Percentiles rank a stretch among this genome's conserved stretches.
Conservation (phyloP, 2,113 vertebrate species). For the Vidua macroura region DNA sequence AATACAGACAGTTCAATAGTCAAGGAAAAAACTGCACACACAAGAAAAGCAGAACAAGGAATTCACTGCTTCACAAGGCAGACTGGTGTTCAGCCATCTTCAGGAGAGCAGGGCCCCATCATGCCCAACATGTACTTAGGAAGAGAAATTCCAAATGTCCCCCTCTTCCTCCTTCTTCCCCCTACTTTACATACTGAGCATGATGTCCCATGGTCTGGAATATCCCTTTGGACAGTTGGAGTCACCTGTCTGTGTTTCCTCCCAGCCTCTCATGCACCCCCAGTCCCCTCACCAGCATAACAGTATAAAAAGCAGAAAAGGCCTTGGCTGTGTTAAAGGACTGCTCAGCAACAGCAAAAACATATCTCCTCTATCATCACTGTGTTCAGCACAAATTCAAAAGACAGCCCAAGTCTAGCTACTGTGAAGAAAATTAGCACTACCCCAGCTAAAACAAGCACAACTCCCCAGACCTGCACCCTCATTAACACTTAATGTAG, state of each 20-base stretch:
- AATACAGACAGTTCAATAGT: background rate
- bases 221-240: background rate
- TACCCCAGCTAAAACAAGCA: background rate
- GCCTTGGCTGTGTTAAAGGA: background rate
- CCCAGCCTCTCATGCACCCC: background rate
- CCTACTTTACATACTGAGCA: background rate
- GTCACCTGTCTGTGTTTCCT: background rate
- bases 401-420: background rate
- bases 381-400: background rate
- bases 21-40: background rate
- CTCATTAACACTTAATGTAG: background rate
- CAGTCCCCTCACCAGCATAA: background rate
- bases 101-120: background rate
- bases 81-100: background rate
- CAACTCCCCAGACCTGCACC: fast-evolving
- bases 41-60: background rate
- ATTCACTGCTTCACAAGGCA: background rate
- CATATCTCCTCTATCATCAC: background rate
- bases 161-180: background rate
- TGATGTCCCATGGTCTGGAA: background rate
- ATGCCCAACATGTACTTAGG: fast-evolving
- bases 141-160: background rate
- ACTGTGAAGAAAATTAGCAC: background rate
- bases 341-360: background rate
- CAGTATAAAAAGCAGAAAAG: background rate